These are phyloP conservation scores for Clanis bilineata DNA, from an alignment of 2,888 invertebrate species.

Conservation along the genomic window DNA sequence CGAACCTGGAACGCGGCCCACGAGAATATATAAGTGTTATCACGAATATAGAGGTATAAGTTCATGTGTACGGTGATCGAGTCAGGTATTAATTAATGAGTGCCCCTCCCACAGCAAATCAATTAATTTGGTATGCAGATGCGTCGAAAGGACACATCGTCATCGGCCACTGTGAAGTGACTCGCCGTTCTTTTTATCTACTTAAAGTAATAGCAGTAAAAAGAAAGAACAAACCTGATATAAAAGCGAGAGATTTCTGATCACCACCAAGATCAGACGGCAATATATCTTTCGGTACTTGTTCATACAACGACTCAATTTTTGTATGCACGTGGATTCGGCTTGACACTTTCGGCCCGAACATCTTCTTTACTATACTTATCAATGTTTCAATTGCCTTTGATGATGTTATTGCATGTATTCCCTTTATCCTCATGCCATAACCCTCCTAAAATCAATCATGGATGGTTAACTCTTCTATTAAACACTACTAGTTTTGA, in stretches of 20 bases:
- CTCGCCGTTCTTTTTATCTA: too few species aligned
- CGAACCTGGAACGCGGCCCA: too few species aligned
- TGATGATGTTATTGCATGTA: constrained; percentile 47
- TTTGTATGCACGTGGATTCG: constrained; percentile 39
- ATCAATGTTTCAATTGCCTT: constrained; percentile 42
- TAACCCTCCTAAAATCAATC: constrained; percentile 42
- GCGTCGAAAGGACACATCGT: too few species aligned
- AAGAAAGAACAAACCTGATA: neutral
- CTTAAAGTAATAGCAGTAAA: neutral
- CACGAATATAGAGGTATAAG: too few species aligned
- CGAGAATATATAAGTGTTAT: too few species aligned
- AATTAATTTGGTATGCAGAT: too few species aligned
- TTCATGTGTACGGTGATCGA: too few species aligned
- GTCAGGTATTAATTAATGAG: too few species aligned
- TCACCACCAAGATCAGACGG: constrained; percentile 50
- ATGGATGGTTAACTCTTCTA: too few species aligned
- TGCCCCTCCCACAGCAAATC: too few species aligned
- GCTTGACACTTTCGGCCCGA: constrained; percentile 42
- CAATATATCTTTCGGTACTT: constrained; percentile 41
- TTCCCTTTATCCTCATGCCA: constrained; percentile 47
- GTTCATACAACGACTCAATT: constrained; percentile 37
- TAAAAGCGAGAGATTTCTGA: neutral
- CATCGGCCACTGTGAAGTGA: too few species aligned
- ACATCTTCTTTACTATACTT: constrained; percentile 40
- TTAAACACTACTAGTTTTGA: too few species aligned